Percentiles rank a stretch among this genome's conserved stretches.
phyloP scores from a whole-genome alignment of 2,888 invertebrate species.

The Acleris emargana region DNA sequence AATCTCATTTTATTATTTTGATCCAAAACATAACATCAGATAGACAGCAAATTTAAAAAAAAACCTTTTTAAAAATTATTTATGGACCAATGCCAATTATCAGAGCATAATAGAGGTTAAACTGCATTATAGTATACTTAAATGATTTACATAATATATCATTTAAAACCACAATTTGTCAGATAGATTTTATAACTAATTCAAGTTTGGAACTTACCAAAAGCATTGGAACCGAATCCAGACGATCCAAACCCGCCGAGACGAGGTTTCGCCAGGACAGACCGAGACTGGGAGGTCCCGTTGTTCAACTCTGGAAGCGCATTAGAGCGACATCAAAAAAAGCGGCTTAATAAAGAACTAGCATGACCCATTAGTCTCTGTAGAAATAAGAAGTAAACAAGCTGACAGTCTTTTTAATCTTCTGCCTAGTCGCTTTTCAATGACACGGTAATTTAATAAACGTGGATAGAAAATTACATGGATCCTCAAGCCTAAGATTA shows the following conservation, averaged over 20 bases:
- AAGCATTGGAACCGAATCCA: slow-evolving; percentile 65
- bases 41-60: too few relatives aligned
- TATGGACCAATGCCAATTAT: too few relatives aligned
- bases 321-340: not conserved
- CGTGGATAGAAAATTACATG: not conserved
- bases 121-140: too few relatives aligned
- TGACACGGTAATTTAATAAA: slow-evolving; percentile 15
- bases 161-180: too few relatives aligned
- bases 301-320: slow-evolving; percentile 55
- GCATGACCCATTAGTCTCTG: not conserved
- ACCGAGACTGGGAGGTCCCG: slow-evolving; percentile 69
- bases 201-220: slow-evolving; percentile 55
- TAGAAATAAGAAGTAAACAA: slow-evolving; percentile 11
- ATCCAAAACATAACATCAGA: too few relatives aligned
- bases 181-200: not conserved
- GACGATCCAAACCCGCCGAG: slow-evolving; percentile 73
- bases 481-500: not conserved
- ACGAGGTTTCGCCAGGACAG: slow-evolving; percentile 75
- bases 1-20: too few relatives aligned
- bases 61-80: too few relatives aligned
- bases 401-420: slow-evolving; percentile 16
- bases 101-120: too few relatives aligned
- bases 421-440: slow-evolving; percentile 5
- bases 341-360: not conserved
- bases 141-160: too few relatives aligned